Evolutionary conservation across 2,888 invertebrate species (phyloP).

Genomic region (Diloba caeruleocephala): DNA sequence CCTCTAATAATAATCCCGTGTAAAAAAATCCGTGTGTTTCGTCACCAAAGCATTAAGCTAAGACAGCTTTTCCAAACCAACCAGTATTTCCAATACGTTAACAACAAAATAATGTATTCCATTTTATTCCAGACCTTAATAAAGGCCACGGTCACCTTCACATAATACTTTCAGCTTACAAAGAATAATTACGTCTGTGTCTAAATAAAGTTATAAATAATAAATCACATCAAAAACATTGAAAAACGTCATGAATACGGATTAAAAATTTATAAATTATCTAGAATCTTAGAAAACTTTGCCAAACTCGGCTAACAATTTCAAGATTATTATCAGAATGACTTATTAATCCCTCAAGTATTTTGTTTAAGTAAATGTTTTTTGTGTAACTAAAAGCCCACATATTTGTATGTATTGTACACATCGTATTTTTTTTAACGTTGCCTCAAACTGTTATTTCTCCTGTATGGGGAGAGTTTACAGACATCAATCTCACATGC

Average conservation of each 20-base stretch:
- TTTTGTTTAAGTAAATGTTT: too few relatives aligned
- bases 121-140: conserved; percentile 1
- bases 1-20: too few relatives aligned
- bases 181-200: conserved; percentile 4
- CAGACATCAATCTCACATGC: too few relatives aligned
- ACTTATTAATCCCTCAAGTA: too few relatives aligned
- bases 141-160: conserved; percentile 9
- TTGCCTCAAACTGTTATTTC: too few relatives aligned
- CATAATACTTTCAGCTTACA: conserved; percentile 3
- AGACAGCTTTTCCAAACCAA: too few relatives aligned
- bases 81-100: conserved; percentile 8
- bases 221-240: conserved; percentile 5
- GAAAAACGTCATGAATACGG: conserved; percentile 11
- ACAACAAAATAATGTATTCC: conserved; percentile 12
- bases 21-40: too few relatives aligned
- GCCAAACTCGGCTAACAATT: not conserved
- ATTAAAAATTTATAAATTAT: conserved; percentile 15
- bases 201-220: conserved; percentile 23
- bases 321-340: not conserved
- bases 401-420: too few relatives aligned
- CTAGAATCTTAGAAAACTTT: not conserved
- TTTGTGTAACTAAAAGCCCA: too few relatives aligned
- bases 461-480: too few relatives aligned
- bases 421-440: too few relatives aligned
- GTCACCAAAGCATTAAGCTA: conserved; percentile 6